Evolutionary conservation across 2,888 invertebrate genomes (phyloP).

Genomic region (Chouioia cunea): DNA sequence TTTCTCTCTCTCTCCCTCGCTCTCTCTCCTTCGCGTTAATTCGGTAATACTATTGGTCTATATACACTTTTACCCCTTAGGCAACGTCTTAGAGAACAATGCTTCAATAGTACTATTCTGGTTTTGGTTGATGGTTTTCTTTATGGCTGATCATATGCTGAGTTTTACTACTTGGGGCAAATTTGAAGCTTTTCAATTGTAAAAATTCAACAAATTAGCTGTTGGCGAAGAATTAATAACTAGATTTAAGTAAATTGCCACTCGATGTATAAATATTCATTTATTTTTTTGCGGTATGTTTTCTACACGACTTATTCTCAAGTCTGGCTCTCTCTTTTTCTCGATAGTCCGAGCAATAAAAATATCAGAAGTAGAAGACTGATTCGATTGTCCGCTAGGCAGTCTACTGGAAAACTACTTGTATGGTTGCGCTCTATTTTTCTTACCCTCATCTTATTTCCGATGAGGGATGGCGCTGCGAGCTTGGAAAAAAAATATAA

Average conservation of each 20-base stretch:
- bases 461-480: no score
- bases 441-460: constrained; percentile 3
- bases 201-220: no score
- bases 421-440: constrained; percentile 17
- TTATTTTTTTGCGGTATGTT: not conserved
- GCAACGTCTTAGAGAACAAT: no score
- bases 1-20: not conserved
- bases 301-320: not conserved
- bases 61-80: no score
- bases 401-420: constrained; percentile 38
- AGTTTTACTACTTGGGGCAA: no score
- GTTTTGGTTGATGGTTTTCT: no score
- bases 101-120: no score
- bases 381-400: constrained; percentile 34
- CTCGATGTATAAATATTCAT: constrained; percentile 34
- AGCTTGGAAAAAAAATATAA: no score
- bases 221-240: no score
- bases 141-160: no score
- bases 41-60: constrained; percentile 26
- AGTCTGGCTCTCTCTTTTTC: not conserved
- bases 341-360: no score
- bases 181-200: no score
- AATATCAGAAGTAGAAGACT: constrained; percentile 16
- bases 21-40: constrained; percentile 39
- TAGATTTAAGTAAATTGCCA: not conserved